A percentile compares a stretch with the other conserved stretches of the same genome.
Conservation (phyloP, 2,888 invertebrate genomes). For the Drosophila mercatorum region DNA sequence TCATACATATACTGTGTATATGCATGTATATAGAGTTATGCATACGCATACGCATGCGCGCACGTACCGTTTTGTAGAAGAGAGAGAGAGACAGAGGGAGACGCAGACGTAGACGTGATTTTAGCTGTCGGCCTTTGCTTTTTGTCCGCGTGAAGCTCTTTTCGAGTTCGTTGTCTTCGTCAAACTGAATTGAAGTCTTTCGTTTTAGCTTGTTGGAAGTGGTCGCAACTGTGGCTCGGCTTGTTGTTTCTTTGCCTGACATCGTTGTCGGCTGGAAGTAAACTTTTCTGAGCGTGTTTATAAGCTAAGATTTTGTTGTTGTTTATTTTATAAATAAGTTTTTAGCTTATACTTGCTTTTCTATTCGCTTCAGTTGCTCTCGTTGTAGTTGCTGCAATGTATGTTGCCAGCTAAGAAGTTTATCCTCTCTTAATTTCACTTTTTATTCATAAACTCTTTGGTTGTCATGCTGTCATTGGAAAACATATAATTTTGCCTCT, state of each 20-base stretch:
- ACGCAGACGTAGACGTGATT: conserved; percentile 45
- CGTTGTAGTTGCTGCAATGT: conserved; percentile 21
- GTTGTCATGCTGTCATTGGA: conserved; percentile 3
- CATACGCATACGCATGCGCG: conserved; percentile 66
- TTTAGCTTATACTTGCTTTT: conserved; percentile 29
- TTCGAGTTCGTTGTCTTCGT: conserved; percentile 84
- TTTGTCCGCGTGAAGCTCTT: conserved; percentile 75
- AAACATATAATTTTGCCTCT: conserved; percentile 6
- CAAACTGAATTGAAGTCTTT: conserved; percentile 85
- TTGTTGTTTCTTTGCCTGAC: conserved; percentile 31
- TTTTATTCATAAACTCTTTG: conserved; percentile 20
- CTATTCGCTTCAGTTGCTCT: conserved; percentile 16
- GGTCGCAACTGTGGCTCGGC: conserved; percentile 42
- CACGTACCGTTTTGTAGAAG: conserved; percentile 70
- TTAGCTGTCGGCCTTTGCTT: conserved; percentile 52
- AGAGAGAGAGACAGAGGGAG: conserved; percentile 27
- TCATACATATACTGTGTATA: conserved; percentile 22
- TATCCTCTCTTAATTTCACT: conserved; percentile 21
- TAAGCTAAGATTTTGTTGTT: conserved; percentile 39
- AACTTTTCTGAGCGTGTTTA: conserved; percentile 45
- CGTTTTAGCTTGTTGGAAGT: conserved; percentile 81
- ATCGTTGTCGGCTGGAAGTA: conserved; percentile 54
- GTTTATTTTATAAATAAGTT: conserved; percentile 7
- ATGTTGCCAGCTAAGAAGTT: not conserved
- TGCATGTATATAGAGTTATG: conserved; percentile 13